Base-by-base conservation (phyloP, 2,797 vertebrate genomes). In the Xenopus petersii region DNA sequence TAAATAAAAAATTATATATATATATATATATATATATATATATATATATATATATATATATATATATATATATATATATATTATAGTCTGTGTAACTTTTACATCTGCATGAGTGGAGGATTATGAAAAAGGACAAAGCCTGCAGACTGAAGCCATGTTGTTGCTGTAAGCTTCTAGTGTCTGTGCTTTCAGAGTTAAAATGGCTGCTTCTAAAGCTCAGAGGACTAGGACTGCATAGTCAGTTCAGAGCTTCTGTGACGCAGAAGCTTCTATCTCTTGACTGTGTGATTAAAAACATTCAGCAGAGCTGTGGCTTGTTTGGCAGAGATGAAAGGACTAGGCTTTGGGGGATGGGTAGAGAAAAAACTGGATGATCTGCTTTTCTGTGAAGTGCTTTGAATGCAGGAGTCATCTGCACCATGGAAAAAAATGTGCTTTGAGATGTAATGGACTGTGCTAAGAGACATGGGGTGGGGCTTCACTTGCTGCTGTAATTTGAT, bases 131-230 rank as follows among this genome's bases (percentile, higher is more conserved):
- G 12, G 10, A 13, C 10, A 51, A 12, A 51, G 49, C 49, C 12
- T 51, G 49, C 11, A 51, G 6, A 4, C 10, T 91, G 95, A 91
- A 92, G 95, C 95, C 95, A 98, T 97, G 93, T 98, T 96, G 93
- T 93, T 92, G 17, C 90, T 67, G 87, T 84, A 86, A 88, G 86
- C 87, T 87, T 62, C 88, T 91, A 88, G 91, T 82, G 81, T 83
- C 82, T 82, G 83, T 83, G 83, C 88, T 81, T 81, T 79, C 87
- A 92, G 89, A 93, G 93, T 92, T 98, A 98, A 99, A 98, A 99
- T 98, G 96, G 96, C 96, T 95, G 95, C 95, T 93, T 88, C 93
- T 93, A 90, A 93, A 94, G 94, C 94, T 95, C 87, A 83, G 91
- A 96, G 94, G 95, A 95, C 92, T 94, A 92, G 89, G 92, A 91